Percentiles rank a stretch among this genome's conserved stretches.
phyloP scores from a whole-genome alignment of 2,113 vertebrate genomes.

The Saiga tatarica region DNA sequence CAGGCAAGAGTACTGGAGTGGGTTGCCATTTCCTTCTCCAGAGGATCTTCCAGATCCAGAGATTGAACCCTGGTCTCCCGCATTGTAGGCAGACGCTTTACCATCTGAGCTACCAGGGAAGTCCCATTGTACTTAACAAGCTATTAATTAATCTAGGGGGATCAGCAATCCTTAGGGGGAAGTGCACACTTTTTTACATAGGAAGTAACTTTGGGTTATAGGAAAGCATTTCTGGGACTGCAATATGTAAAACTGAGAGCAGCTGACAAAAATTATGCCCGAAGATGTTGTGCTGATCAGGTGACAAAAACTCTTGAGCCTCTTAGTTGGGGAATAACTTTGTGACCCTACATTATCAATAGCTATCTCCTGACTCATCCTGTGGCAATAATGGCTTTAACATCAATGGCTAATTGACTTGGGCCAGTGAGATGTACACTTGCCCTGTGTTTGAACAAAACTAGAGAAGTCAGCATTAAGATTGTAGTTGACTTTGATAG shows the following conservation, averaged over 20 bases:
- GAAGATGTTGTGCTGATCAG: neutral
- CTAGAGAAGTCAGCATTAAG: neutral
- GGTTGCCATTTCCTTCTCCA: neutral
- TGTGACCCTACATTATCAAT: neutral
- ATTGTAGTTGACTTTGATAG: neutral
- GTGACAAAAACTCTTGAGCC: neutral
- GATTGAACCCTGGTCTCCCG: neutral
- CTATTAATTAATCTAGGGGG: neutral
- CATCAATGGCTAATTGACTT: neutral
- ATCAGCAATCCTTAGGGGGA: neutral
- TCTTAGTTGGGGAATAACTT: neutral
- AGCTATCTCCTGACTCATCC: neutral
- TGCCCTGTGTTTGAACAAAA: neutral
- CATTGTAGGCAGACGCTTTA: neutral
- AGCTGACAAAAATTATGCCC: neutral
- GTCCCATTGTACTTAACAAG: neutral
- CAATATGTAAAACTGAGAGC: neutral
- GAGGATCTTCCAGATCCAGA: neutral
- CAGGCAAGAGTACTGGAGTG: neutral
- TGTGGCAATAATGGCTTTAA: neutral
- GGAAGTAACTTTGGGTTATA: neutral
- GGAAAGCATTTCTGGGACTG: neutral
- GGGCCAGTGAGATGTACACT: neutral
- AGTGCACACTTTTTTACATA: neutral
- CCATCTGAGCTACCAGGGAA: neutral